These are phyloP conservation scores for Scartelaos histophorus DNA, from an alignment of 2,113 vertebrate species.

Conservation along the genomic window DNA sequence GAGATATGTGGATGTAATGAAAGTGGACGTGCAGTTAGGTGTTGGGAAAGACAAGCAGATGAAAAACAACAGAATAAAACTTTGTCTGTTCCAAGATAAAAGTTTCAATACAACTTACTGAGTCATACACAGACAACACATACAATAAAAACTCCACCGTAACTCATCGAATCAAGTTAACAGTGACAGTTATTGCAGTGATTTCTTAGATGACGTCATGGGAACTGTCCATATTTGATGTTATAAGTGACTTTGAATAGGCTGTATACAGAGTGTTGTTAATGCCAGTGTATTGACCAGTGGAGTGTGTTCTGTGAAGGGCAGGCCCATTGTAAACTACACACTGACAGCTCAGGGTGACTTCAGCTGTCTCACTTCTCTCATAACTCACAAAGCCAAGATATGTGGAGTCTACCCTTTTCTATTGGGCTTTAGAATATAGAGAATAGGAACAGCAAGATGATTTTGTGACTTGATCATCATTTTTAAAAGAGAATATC, in stretches of 20 bases:
- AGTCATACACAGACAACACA: too few species aligned
- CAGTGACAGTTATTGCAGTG: too few species aligned
- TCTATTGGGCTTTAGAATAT: neutral
- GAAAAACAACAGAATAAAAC: too few species aligned
- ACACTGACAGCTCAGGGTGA: slow-evolving; percentile 2
- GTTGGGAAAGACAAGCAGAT: too few species aligned
- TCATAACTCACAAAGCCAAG: slow-evolving; percentile 2
- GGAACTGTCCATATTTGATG: neutral
- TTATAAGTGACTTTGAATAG: slow-evolving; percentile 3
- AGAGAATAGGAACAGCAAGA: neutral
- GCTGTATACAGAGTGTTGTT: neutral
- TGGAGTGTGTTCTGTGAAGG: neutral
- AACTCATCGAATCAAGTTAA: too few species aligned
- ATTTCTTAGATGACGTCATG: neutral
- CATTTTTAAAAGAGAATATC: too few species aligned
- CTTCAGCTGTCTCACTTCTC: neutral
- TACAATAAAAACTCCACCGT: too few species aligned
- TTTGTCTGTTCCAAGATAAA: too few species aligned
- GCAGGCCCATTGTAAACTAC: neutral
- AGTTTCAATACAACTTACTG: too few species aligned
- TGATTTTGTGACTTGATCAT: too few species aligned
- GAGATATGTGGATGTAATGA: too few species aligned
- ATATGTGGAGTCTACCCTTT: neutral
- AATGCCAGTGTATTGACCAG: neutral
- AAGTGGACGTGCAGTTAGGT: too few species aligned